Percentiles rank a stretch among this genome's conserved stretches.
Conservation (phyloP, 1,140 invertebrate species). For the Caenorhabditis latens region DNA sequence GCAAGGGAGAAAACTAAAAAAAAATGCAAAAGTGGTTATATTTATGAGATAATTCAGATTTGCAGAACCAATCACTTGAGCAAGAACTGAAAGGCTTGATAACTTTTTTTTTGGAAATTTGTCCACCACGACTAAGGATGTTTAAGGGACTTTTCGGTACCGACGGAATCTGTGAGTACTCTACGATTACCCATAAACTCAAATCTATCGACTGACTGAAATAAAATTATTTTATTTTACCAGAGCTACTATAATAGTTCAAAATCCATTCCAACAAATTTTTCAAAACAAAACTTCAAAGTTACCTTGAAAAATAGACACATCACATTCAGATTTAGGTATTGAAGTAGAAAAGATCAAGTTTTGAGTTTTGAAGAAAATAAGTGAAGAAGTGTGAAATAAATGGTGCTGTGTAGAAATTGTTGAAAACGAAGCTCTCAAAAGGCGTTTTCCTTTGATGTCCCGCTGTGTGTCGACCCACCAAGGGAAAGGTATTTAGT, state of each 20-base stretch:
- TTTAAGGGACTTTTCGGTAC: too few species aligned
- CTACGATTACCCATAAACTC: too few species aligned
- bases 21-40: constrained; percentile 13
- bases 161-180: too few species aligned
- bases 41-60: not conserved
- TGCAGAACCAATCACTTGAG: too few species aligned
- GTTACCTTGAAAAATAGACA: constrained; percentile 52
- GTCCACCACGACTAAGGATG: too few species aligned
- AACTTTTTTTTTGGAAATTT: too few species aligned
- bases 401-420: constrained; percentile 24
- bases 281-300: not conserved
- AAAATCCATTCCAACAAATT: not conserved
- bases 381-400: constrained; percentile 39
- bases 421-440: constrained; percentile 5
- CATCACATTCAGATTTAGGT: not conserved
- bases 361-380: not conserved
- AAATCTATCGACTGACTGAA: too few species aligned
- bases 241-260: not conserved
- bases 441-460: constrained; percentile 12
- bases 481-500: constrained; percentile 1
- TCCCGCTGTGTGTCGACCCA: constrained; percentile 31
- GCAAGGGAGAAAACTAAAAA: not conserved
- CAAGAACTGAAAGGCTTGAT: too few species aligned
- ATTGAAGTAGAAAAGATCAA: constrained; percentile 6
- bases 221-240: too few species aligned